Conservation (phyloP, 2,797 vertebrate species). For the Tiaroga cobitis region DNA sequence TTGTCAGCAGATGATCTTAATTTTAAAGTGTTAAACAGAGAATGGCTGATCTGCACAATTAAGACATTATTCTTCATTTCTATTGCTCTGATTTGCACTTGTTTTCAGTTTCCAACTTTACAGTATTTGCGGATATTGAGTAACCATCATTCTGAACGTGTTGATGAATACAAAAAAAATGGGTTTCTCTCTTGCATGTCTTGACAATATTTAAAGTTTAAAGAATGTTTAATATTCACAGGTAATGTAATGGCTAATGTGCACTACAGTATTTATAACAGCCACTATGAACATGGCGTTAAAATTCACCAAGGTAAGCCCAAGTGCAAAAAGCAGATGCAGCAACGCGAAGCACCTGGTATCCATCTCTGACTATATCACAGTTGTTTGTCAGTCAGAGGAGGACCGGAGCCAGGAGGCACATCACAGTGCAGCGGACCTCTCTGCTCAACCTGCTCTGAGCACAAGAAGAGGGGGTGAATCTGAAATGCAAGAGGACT, state of each 20-base stretch:
- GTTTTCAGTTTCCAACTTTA: constrained; percentile 58
- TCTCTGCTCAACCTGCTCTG: too few species aligned
- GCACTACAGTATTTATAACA: background rate
- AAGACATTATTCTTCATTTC: constrained; percentile 77
- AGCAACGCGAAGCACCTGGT: too few species aligned
- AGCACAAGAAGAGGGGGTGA: too few species aligned
- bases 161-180: background rate
- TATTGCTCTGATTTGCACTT: constrained; percentile 82
- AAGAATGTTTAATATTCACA: background rate
- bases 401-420: too few species aligned
- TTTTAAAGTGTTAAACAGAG: constrained; percentile 73
- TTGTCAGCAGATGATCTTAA: constrained; percentile 19
- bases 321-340: too few species aligned
- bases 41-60: constrained; percentile 82
- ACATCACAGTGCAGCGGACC: too few species aligned
- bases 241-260: background rate
- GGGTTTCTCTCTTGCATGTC: background rate
- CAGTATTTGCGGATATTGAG: constrained; percentile 20
- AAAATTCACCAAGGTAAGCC: too few species aligned
- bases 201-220: background rate
- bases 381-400: too few species aligned
- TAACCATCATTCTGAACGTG: constrained; percentile 9
- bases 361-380: too few species aligned
- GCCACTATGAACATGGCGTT: too few species aligned
- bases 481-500: too few species aligned